A percentile compares a stretch with the other conserved stretches of the same genome.
Conservation (phyloP, 2,888 invertebrate genomes). For the Dichetophora obliterata region DNA sequence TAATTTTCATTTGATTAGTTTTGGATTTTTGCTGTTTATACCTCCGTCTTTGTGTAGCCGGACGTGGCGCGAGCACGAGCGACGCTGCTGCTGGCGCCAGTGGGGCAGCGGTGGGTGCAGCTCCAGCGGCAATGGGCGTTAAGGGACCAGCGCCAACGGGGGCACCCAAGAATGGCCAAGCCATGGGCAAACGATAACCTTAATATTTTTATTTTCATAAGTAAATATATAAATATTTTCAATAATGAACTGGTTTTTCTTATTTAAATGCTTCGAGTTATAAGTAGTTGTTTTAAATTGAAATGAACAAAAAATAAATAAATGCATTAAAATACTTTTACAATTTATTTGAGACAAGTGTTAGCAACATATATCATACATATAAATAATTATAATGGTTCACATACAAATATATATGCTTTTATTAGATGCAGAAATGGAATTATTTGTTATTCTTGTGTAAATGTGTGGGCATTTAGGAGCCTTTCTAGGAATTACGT, state of each 20-base stretch:
- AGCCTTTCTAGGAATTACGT: too few species aligned
- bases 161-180: conserved; percentile 81
- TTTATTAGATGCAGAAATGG: background rate
- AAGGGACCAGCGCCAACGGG: conserved; percentile 71
- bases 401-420: background rate
- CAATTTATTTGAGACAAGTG: background rate
- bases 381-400: background rate
- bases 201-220: conserved; percentile 45
- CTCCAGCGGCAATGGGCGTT: conserved; percentile 73
- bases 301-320: background rate
- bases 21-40: conserved; percentile 66
- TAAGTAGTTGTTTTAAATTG: background rate
- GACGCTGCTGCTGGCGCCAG: conserved; percentile 71
- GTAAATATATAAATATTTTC: conserved; percentile 26
- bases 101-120: conserved; percentile 60
- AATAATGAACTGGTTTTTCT: conserved; percentile 19
- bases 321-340: background rate
- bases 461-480: background rate
- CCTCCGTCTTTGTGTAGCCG: conserved; percentile 81
- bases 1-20: conserved; percentile 42
- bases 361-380: background rate
- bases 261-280: background rate
- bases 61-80: conserved; percentile 79
- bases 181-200: conserved; percentile 84
- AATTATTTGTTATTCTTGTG: background rate